phyloP scores from a whole-genome alignment of 1,140 invertebrate genomes.

The Brachionus angularis region DNA sequence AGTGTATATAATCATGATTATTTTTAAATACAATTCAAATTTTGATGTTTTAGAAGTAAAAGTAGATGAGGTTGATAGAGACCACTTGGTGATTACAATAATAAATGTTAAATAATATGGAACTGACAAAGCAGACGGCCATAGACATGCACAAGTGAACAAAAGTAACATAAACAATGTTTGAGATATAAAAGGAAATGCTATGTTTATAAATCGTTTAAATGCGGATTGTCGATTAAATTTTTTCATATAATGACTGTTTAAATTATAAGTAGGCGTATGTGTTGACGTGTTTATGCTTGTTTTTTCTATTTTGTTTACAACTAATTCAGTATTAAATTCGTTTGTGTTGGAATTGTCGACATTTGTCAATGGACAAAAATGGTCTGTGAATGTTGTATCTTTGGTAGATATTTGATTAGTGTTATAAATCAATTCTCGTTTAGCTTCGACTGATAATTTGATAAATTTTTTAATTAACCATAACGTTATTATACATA shows the following conservation, averaged over 20 bases:
- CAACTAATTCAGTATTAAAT: too few species aligned
- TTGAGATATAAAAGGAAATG: neutral
- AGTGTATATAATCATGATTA: slow-evolving; percentile 67
- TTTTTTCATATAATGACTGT: neutral
- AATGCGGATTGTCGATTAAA: neutral
- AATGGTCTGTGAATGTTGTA: slow-evolving; percentile 33
- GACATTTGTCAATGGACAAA: slow-evolving; percentile 30
- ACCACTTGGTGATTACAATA: slow-evolving; percentile 78
- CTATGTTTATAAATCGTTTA: neutral
- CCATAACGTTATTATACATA: neutral
- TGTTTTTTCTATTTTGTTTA: neutral
- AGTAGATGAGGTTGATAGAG: too few species aligned
- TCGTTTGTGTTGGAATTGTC: neutral
- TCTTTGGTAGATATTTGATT: slow-evolving; percentile 29
- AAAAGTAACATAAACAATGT: slow-evolving; percentile 9
- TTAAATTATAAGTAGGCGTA: neutral
- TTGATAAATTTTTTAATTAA: neutral
- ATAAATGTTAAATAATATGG: slow-evolving; percentile 83
- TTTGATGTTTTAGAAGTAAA: slow-evolving; percentile 64
- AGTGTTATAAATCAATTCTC: neutral
- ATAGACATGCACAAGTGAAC: slow-evolving; percentile 9
- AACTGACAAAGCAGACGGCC: slow-evolving; percentile 67
- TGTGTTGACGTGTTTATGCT: neutral
- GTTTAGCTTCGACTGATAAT: neutral
- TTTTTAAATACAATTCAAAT: slow-evolving; percentile 61